Base-by-base conservation (phyloP, 2,888 invertebrate genomes). In the Meta bourneti region DNA sequence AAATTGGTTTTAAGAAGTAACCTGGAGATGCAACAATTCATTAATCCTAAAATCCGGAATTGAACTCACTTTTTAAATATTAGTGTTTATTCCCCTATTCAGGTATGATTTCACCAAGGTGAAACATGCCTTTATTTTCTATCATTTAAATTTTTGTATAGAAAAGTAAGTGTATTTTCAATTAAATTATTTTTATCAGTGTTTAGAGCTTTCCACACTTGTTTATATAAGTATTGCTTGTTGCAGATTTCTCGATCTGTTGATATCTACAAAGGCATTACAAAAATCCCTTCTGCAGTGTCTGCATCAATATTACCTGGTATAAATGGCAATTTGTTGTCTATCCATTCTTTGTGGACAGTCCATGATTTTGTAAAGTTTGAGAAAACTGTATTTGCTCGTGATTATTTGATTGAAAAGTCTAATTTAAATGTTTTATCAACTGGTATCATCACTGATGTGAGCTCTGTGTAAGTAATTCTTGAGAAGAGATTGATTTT, bases 361-460 rank as follows among this genome's bases (percentile, higher is more conserved):
- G 71, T 61, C 9, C 89, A 75, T 20, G 89, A 89, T 82, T 77
- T 89, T n/a, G 52, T 89, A 0, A 82, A 72, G 61, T 49, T 71
- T 13, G 82, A 89, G 20, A 71, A 74, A 48, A 82, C 51, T 7
- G 51, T 6, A n/a, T 89, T 82, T 49, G 49, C 75, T 51, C 74
- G 34, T n/a, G 89, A 89, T 16, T 89, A 34, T 77, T 7, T 82
- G 7, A 7, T 89, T 11, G 61, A 81, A 20, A 75, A 51, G n/a
- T 61, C 61, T n/a, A 82, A 34, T 2, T 82, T 75, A 5, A 82
- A 74, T 16, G 51, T 82, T 61, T 51, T 89, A n/a, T 89, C 82
- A 11, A 1, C 16, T 69, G 77, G 89, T 34, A 69, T 89, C 8
- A 69, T 82, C 19, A 61, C 16, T 82, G 89, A 89, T 69, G 34